Base-by-base conservation (phyloP, 2,113 vertebrate species). In the Lagopus muta region DNA sequence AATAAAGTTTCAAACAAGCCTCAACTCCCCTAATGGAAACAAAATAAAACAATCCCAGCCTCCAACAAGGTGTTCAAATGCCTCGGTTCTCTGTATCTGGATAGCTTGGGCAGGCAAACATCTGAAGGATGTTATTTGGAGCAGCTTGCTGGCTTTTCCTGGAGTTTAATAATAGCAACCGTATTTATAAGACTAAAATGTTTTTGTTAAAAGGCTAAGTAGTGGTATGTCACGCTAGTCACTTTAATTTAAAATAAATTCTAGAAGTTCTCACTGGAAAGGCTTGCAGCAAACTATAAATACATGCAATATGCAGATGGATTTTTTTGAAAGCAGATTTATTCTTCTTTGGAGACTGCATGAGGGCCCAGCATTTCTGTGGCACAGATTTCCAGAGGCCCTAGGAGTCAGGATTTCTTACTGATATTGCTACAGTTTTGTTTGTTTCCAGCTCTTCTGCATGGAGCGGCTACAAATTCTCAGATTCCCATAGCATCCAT, bases 151-250 rank as follows among this genome's bases (percentile, higher is more conserved):
- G 88, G 61, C 93, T 96, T 96, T 92, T 93, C 88, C 86, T 94
- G 2, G 82, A 84, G 89, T 95, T 96, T 96, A 96, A 95, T 97
- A 97, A 96, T 96, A 97, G 95, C 91, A 95, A 94, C 87, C 67
- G 82, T 91, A 94, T 95, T 96, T 96, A 97, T 94, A 91, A 4
- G 4, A 95, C 94, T 78, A 74, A 95, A 96, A 92, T 93, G 86
- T 94, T 95, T 96, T 93, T 96, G 86, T 96, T 96, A 96, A 94
- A 94, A 95, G 95, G 87, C 92, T 95, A 96, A 95, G 91, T 89
- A 89, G 83, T 89, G 92, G 86, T 94, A 95, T 95, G 95, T 91
- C 95, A 96, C 13, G 76, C 95, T 94, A 92, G 94, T 96, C 95
- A 84, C 95, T 96, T 96, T 79, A 87, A 94, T 96, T 96, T 96